Evolutionary conservation across 2,888 invertebrate genomes (phyloP), one percentile per base, ranked within the genome.

Genomic region (Drosophila paramelanica): DNA sequence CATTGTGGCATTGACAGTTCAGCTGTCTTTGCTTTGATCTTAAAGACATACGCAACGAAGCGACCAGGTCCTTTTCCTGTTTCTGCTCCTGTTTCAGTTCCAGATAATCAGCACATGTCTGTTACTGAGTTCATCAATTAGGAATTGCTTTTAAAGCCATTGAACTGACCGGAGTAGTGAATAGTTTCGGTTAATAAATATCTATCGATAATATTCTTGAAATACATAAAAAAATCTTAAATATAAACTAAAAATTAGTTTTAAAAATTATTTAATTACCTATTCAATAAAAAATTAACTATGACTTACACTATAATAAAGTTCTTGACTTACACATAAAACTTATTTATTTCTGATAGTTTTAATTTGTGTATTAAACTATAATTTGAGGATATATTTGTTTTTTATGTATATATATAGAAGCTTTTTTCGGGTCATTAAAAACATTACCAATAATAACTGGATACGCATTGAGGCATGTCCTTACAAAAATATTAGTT

Each of bases 61-160:
- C 59, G 43, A 27, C 43, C 62, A 49, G 25, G 49, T 53, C 41
- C 66, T 49, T 68, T 65, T 58, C 20, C 60, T 70, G 59, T 46
- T 59, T 25, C 23, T 17, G 10, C 11, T 31, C 33, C 47, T 14
- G 23, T n/a, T 41, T 52, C 42, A 57, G 55, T 72, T 68, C 39
- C 67, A 69, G 77, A 83, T 86, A 79, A 81, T 72, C 88, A 75
- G 73, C 59, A 58, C 72, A 72, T 64, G 87, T 67, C 87, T 88
- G 68, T 59, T 51, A 58, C 67, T 39, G 66, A 88, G 83, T 68
- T 77, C 81, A 68, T 81, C 89, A 88, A 81, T 81, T 81, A 77
- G 77, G 61, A 58, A 65, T 62, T 69, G 66, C 56, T 77, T 67
- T 69, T 72, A 67, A 38, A 43, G 33, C 50, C 49, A 47, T 13